These are phyloP conservation scores for Oryctolagus cuniculus DNA, from an alignment of 2,113 vertebrate species.

Conservation along the genomic window DNA sequence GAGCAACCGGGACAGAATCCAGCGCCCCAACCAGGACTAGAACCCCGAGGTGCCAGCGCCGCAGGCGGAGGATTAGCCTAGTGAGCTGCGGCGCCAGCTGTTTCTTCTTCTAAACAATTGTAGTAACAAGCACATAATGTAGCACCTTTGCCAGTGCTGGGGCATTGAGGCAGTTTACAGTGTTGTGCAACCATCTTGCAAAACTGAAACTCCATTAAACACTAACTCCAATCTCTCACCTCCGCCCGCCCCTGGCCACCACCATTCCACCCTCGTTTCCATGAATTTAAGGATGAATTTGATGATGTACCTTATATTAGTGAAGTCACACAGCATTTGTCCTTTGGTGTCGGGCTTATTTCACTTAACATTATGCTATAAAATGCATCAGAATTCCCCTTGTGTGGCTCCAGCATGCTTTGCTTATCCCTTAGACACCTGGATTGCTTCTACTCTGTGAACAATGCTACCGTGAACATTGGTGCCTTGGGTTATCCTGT, in stretches of 20 bases:
- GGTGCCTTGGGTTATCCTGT: background rate
- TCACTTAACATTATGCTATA: background rate
- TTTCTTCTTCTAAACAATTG: background rate
- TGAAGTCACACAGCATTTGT: background rate
- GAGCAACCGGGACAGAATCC: too few relatives aligned
- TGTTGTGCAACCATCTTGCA: background rate
- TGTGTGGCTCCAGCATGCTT: background rate
- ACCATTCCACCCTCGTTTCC: background rate
- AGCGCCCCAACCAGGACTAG: too few relatives aligned
- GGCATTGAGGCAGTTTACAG: background rate
- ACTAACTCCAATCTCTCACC: too few relatives aligned
- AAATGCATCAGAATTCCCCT: too few relatives aligned
- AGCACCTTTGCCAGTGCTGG: too few relatives aligned
- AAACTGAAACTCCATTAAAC: background rate
- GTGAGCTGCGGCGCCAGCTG: background rate
- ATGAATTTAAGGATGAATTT: too few relatives aligned
- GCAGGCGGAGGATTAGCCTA: too few relatives aligned
- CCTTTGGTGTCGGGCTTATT: background rate
- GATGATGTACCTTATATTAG: too few relatives aligned
- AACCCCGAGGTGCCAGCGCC: too few relatives aligned
- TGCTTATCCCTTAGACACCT: too few relatives aligned
- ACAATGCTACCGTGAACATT: rapidly evolving
- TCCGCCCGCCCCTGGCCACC: rapidly evolving
- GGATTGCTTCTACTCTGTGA: background rate
- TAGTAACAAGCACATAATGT: too few relatives aligned